A percentile compares a stretch with the other conserved stretches of the same genome.
Evolutionary conservation across 2,888 invertebrate genomes (phyloP).

Genomic region (Deilephila porcellus): DNA sequence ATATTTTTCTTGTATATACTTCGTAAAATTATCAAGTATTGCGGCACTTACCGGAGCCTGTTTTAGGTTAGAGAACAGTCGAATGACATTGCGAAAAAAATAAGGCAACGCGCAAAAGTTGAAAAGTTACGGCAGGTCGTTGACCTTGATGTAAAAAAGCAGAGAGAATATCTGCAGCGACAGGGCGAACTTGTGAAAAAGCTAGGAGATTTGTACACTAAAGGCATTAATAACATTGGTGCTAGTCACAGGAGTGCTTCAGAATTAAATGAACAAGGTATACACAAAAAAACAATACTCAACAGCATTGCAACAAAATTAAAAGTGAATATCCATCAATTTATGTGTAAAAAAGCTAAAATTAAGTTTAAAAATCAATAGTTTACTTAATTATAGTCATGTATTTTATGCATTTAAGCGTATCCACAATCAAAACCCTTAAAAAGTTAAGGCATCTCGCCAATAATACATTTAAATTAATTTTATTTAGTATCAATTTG

Average conservation of each 20-base stretch:
- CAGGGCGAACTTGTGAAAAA: constrained; percentile 73
- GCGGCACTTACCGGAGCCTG: constrained; percentile 21
- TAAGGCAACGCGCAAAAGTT: constrained; percentile 73
- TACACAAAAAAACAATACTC: background rate
- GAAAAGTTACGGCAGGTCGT: constrained; percentile 68
- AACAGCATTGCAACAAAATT: background rate
- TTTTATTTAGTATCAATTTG: too few relatives aligned
- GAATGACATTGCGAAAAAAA: constrained; percentile 79
- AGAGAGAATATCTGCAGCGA: constrained; percentile 67
- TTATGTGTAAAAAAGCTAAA: constrained; percentile 24
- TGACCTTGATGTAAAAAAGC: constrained; percentile 66
- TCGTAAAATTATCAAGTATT: background rate
- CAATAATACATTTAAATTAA: too few relatives aligned
- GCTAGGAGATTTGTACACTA: constrained; percentile 67
- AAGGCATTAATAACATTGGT: constrained; percentile 68
- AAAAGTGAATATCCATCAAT: background rate
- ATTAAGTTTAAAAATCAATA: constrained; percentile 22
- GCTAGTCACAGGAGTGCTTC: constrained; percentile 67
- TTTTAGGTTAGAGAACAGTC: constrained; percentile 82
- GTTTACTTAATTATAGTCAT: too few relatives aligned
- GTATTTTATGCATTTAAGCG: too few relatives aligned
- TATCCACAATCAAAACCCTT: too few relatives aligned
- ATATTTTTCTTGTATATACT: background rate
- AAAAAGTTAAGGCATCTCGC: too few relatives aligned
- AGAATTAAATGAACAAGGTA: constrained; percentile 58